Base-by-base conservation (phyloP, 2,888 invertebrate species). In the Platycnemis pennipes region DNA sequence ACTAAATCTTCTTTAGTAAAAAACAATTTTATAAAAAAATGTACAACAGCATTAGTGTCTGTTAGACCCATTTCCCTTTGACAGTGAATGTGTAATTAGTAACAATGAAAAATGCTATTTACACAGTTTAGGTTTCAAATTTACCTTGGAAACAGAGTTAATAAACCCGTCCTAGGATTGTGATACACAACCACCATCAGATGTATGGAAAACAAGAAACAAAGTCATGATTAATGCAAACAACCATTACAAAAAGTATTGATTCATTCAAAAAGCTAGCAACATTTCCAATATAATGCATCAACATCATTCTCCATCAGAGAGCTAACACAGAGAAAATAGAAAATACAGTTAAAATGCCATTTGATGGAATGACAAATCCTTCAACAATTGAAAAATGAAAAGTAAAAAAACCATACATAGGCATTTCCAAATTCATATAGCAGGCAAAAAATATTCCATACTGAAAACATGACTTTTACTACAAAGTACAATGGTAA, bases 81-180 rank as follows among this genome's bases (percentile, higher is more conserved):
- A 94, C 1, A 63, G 53, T 94, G 86, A 86, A 63, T 42, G 88
- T 87, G 63, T 53, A n/a, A 53, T 44, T 45, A 94, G 45, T 88
- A 88, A 44, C 42, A 63, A 46, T 13, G 46, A 94, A 94, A 77
- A 94, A 94, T 53, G 88, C 42, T 87, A 94, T 94, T 94, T 45
- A 94, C 56, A 87, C 42, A 77, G 56, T 91, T 89, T 89, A 89
- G 91, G 44, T 63, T 69, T 91, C 37, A 91, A 91, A 91, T 63
- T 98, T 98, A 98, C 98, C 98, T 98, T 98, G 96, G 97, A 97
- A 97, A 98, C 97, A 97, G 97, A 97, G 97, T 97, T 98, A 97
- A 98, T 97, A 97, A 97, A 97, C 97, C 98, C 98, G 96, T 98
- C 98, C 98, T 98, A 97, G 96, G 96, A 69, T 94, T 94, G 95